Evolutionary conservation across 2,888 invertebrate genomes (phyloP).

Genomic region (Nowickia ferox): DNA sequence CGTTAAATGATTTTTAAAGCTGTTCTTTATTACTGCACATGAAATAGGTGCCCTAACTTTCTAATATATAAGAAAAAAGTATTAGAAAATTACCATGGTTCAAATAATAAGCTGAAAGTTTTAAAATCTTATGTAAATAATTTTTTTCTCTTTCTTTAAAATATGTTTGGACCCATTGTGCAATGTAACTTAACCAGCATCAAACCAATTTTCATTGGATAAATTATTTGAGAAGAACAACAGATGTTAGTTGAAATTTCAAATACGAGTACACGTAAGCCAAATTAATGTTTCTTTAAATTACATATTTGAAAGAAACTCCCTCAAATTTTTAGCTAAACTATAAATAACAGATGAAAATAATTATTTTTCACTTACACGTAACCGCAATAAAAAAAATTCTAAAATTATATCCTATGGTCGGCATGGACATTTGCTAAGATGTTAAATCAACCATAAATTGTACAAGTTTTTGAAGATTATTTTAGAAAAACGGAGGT

Average conservation of each 20-base stretch:
- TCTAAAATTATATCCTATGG: too few relatives aligned
- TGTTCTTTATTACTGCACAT: too few relatives aligned
- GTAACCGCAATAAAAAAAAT: too few relatives aligned
- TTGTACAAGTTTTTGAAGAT: too few relatives aligned
- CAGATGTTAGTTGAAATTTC: constrained; percentile 30
- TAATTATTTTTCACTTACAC: constrained; percentile 22
- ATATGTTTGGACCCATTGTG: not conserved
- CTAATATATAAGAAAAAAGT: too few relatives aligned
- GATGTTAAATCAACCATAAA: too few relatives aligned
- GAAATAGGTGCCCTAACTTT: too few relatives aligned
- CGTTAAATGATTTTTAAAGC: too few relatives aligned
- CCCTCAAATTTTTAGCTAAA: not conserved
- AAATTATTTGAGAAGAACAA: constrained; percentile 22
- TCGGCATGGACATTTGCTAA: too few relatives aligned
- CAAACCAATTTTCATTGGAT: constrained; percentile 4
- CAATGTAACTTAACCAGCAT: not conserved
- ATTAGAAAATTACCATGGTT: too few relatives aligned
- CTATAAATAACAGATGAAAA: not conserved
- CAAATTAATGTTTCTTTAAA: not conserved
- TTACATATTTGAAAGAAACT: constrained; percentile 1
- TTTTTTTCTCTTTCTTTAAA: not conserved
- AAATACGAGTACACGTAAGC: not conserved
- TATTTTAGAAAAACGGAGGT: too few relatives aligned
- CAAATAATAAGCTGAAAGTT: too few relatives aligned
- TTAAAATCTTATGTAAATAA: not conserved